Evolutionary conservation across 2,113 vertebrate species (phyloP).

Genomic region (Ptilonorhynchus violaceus): DNA sequence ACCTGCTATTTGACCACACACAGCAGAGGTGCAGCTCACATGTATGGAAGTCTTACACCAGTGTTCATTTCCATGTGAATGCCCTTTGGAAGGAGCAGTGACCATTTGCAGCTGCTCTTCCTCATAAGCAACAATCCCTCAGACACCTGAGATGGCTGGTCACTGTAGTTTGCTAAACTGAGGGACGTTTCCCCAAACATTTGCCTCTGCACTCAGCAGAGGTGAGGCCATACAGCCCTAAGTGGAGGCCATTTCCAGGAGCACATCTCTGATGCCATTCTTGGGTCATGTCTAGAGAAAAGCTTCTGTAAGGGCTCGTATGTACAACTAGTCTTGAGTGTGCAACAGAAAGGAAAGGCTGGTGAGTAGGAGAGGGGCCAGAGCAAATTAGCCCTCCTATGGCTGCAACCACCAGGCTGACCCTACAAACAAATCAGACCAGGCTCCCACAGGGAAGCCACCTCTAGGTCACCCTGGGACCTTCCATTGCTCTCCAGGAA

Average conservation of each 20-base stretch:
- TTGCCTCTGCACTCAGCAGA: neutral
- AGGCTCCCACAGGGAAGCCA: no score
- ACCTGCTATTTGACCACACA: neutral
- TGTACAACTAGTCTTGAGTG: accelerated
- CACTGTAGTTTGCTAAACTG: neutral
- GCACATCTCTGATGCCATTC: neutral
- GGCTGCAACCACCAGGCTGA: neutral
- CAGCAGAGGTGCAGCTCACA: neutral
- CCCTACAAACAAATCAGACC: neutral
- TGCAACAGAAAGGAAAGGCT: neutral
- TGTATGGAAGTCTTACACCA: neutral
- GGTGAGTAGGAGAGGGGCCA: neutral
- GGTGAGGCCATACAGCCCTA: neutral
- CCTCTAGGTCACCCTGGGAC: neutral
- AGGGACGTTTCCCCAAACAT: accelerated
- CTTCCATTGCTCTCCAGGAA: neutral
- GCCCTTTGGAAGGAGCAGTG: neutral
- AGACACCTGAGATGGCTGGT: accelerated
- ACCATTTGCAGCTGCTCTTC: neutral
- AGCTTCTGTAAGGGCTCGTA: neutral
- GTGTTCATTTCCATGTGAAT: neutral
- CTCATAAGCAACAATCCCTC: neutral
- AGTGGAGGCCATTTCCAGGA: neutral
- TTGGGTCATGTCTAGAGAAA: neutral
- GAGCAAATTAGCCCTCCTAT: accelerated